phyloP scores from a whole-genome alignment of 2,797 vertebrate species.

The Gobionotothen gibberifrons region DNA sequence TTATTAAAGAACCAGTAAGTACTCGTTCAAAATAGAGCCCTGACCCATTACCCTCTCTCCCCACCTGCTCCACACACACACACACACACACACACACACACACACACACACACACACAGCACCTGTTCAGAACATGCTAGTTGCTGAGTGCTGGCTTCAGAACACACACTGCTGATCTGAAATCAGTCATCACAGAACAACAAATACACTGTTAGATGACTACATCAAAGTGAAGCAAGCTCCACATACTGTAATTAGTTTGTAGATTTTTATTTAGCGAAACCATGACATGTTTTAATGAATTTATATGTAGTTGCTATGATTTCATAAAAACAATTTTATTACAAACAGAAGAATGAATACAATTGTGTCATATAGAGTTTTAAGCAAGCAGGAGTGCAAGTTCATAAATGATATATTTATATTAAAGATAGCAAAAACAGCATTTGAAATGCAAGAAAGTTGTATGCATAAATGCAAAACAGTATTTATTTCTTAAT shows the following conservation, averaged over 20 bases:
- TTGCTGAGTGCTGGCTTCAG: background rate
- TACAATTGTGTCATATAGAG: background rate
- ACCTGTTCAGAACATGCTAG: slow-evolving; percentile 30
- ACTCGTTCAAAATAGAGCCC: slow-evolving; percentile 77
- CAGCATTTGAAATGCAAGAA: background rate
- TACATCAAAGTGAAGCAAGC: background rate
- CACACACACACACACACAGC: slow-evolving; percentile 19
- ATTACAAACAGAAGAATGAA: background rate
- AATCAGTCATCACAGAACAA: background rate
- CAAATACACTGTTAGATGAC: background rate
- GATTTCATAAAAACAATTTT: too few relatives aligned
- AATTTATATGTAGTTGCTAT: too few relatives aligned
- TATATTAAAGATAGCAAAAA: background rate
- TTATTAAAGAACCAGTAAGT: slow-evolving; percentile 77
- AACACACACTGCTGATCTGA: slow-evolving; percentile 11
- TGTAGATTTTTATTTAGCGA: background rate
- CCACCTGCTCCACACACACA: slow-evolving; percentile 54
- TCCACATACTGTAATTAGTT: background rate
- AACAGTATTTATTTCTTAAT: background rate
- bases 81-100: slow-evolving; percentile 5
- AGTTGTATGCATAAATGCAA: too few relatives aligned
- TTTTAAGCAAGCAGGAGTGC: background rate
- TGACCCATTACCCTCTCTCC: slow-evolving; percentile 57
- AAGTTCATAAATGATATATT: background rate
- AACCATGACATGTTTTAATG: background rate